Evolutionary conservation across 1,140 invertebrate genomes (phyloP).

Genomic region (Stegodyphus mimosarum): DNA sequence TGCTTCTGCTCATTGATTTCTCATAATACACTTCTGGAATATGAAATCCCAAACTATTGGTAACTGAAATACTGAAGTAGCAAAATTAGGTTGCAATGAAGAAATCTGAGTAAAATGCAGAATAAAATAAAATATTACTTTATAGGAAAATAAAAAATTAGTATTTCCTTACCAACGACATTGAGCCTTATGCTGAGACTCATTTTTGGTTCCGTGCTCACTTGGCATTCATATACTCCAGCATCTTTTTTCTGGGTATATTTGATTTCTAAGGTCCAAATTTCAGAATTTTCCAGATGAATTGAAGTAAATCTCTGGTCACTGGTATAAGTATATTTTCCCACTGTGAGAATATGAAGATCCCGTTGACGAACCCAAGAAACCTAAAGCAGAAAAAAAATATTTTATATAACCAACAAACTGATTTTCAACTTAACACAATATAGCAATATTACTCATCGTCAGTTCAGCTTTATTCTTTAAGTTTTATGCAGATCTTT

Average conservation of each 20-base stretch:
- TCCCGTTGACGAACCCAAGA: slow-evolving; percentile 91
- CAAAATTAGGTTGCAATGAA: too few species aligned
- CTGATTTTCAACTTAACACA: too few species aligned
- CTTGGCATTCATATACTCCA: slow-evolving; percentile 90
- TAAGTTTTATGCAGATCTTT: too few species aligned
- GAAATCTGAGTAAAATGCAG: too few species aligned
- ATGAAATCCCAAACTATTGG: too few species aligned
- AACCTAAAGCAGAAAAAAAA: slow-evolving; percentile 75
- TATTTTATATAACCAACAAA: neutral
- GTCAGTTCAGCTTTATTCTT: too few species aligned
- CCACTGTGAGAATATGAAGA: slow-evolving; percentile 89
- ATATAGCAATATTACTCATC: too few species aligned
- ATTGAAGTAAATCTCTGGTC: slow-evolving; percentile 89
- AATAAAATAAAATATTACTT: too few species aligned
- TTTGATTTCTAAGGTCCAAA: slow-evolving; percentile 92
- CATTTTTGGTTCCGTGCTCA: slow-evolving; percentile 87
- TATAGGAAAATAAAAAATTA: too few species aligned
- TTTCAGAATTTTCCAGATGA: slow-evolving; percentile 83
- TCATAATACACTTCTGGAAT: too few species aligned
- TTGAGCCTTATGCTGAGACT: slow-evolving; percentile 84
- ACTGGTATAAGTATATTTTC: slow-evolving; percentile 91
- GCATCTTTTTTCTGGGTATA: slow-evolving; percentile 89
- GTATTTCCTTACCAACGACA: slow-evolving; percentile 80
- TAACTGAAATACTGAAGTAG: too few species aligned
- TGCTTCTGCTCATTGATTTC: too few species aligned